phyloP scores from a whole-genome alignment of 2,113 vertebrate genomes.

The Anguilla japonica region DNA sequence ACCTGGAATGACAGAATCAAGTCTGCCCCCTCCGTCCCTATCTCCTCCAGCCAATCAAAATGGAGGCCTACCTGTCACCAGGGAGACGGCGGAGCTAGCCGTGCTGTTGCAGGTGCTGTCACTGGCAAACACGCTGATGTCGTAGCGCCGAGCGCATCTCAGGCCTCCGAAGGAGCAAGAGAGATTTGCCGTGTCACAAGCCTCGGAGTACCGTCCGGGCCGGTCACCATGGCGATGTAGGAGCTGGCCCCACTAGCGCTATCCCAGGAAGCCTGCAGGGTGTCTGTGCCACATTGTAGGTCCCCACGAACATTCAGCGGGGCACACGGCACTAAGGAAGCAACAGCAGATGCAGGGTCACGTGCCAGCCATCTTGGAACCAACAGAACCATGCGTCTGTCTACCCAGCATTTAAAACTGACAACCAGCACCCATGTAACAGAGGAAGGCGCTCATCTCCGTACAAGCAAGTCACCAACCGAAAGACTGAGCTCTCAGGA shows the following conservation, averaged over 20 bases:
- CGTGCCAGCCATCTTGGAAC: not conserved
- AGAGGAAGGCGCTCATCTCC: no score
- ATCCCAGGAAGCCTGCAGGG: slow-evolving; percentile 51
- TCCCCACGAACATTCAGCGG: slow-evolving; percentile 41
- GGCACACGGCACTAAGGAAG: slow-evolving; percentile 52
- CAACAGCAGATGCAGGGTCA: not conserved
- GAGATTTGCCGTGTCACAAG: slow-evolving; percentile 41
- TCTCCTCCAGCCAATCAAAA: not conserved
- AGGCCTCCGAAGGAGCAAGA: slow-evolving; percentile 48
- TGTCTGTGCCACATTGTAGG: slow-evolving; percentile 43
- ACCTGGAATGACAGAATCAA: not conserved
- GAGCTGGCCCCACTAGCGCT: slow-evolving; percentile 39
- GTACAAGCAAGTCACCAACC: no score
- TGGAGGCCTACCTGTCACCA: slow-evolving; percentile 31
- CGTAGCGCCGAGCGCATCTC: slow-evolving; percentile 54
- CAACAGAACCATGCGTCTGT: not conserved
- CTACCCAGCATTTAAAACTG: no score
- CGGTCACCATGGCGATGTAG: slow-evolving; percentile 47
- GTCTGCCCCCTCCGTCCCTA: no score
- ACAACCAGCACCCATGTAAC: no score
- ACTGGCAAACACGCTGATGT: slow-evolving; percentile 41
- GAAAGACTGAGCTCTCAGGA: not conserved
- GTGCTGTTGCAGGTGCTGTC: slow-evolving; percentile 46
- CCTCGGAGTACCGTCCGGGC: slow-evolving; percentile 34
- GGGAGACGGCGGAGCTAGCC: slow-evolving; percentile 35